Evolutionary conservation across 2,113 vertebrate genomes (phyloP).

Genomic region (Leuciscus idus): DNA sequence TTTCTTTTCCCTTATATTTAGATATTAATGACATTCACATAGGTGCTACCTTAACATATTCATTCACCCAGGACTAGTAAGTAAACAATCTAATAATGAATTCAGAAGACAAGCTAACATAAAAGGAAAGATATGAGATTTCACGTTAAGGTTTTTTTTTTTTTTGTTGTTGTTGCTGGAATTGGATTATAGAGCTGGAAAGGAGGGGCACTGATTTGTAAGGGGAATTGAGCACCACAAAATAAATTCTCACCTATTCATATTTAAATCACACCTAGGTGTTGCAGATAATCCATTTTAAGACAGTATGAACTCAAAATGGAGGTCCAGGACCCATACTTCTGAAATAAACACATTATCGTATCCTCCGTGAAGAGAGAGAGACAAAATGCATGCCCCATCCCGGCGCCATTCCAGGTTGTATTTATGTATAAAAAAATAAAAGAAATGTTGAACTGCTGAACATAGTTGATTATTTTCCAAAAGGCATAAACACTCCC

Average conservation of each 20-base stretch:
- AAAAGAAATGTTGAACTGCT: slow-evolving; percentile 65
- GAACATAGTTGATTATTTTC: slow-evolving; percentile 71
- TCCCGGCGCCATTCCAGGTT: slow-evolving; percentile 65
- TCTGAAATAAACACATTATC: slow-evolving; percentile 74
- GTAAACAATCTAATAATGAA: slow-evolving; percentile 73
- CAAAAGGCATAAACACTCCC: slow-evolving; percentile 73
- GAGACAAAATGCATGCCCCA: slow-evolving; percentile 62
- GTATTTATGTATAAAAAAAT: slow-evolving; percentile 52
- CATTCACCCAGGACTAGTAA: slow-evolving; percentile 64
- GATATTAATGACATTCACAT: slow-evolving; percentile 72
- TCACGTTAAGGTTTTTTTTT: slow-evolving; percentile 67
- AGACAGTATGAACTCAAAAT: slow-evolving; percentile 74
- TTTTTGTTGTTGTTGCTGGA: slow-evolving; percentile 71
- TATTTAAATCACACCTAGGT: slow-evolving; percentile 83
- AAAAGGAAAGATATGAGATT: slow-evolving; percentile 77
- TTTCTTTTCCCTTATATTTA: slow-evolving; percentile 64
- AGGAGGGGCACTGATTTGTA: slow-evolving; percentile 73
- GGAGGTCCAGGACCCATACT: slow-evolving; percentile 73
- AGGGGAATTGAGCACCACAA: slow-evolving; percentile 79
- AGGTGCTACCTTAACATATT: slow-evolving; percentile 65
- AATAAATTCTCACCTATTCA: slow-evolving; percentile 85
- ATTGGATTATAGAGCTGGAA: slow-evolving; percentile 77
- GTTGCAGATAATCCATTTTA: slow-evolving; percentile 81
- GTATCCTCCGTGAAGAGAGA: slow-evolving; percentile 58
- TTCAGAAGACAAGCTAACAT: slow-evolving; percentile 72